Evolutionary conservation across 2,797 vertebrate genomes (phyloP).

Genomic region (Anguilla megastoma): DNA sequence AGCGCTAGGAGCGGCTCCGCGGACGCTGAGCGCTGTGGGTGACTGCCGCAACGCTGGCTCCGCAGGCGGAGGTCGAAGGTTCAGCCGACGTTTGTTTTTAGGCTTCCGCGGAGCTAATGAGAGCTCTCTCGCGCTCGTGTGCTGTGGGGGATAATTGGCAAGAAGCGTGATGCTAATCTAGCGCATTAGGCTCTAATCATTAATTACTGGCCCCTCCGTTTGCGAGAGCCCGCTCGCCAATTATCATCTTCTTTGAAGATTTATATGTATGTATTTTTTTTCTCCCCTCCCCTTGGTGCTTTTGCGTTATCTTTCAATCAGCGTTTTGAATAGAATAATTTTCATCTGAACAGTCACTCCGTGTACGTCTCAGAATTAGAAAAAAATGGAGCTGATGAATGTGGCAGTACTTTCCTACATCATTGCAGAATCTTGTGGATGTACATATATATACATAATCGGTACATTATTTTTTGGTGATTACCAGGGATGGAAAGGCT

Average conservation of each 20-base stretch:
- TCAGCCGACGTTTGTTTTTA: conserved; percentile 46
- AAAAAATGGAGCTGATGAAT: neutral
- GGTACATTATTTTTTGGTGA: neutral
- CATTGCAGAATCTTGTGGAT: neutral
- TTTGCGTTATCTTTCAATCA: neutral
- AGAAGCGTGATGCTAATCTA: conserved; percentile 49
- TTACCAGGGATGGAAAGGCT: neutral
- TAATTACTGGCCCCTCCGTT: conserved; percentile 47
- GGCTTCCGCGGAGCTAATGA: conserved; percentile 44
- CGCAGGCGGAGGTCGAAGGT: conserved; percentile 35
- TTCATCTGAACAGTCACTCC: neutral
- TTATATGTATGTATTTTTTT: too few relatives aligned
- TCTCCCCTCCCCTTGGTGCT: neutral
- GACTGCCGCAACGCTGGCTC: conserved; percentile 31
- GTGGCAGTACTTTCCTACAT: neutral
- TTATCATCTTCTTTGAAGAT: conserved; percentile 26
- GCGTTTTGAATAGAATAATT: neutral
- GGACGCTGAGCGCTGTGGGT: conserved; percentile 32
- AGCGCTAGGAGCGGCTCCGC: conserved; percentile 33
- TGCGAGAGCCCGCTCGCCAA: conserved; percentile 25
- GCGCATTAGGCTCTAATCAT: conserved; percentile 49
- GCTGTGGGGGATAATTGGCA: conserved; percentile 50
- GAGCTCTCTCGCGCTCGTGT: conserved; percentile 38
- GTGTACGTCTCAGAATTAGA: neutral
- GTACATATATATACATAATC: neutral